These are phyloP conservation scores for Scytalopus superciliaris DNA, from an alignment of 2,113 vertebrate species.

Conservation along the genomic window DNA sequence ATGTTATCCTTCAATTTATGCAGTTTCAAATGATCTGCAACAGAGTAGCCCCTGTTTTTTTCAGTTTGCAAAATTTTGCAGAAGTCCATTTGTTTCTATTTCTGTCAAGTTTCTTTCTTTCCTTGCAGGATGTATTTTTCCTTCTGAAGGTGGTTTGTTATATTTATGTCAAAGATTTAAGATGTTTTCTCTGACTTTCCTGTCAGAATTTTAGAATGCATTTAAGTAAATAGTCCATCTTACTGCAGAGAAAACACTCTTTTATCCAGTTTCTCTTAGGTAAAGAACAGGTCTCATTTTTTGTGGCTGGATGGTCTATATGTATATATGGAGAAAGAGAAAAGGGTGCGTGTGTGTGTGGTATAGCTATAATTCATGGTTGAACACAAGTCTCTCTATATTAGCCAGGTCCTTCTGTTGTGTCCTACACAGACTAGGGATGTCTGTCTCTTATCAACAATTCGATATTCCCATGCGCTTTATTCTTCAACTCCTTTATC, in stretches of 20 bases:
- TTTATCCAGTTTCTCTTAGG: neutral
- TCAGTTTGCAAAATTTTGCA: neutral
- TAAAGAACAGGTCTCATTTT: neutral
- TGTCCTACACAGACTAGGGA: neutral
- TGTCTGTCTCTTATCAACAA: neutral
- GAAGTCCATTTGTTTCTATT: neutral
- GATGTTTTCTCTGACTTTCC: neutral
- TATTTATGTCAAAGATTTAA: neutral
- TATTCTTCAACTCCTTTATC: neutral
- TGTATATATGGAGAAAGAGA: neutral
- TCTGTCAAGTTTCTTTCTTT: neutral
- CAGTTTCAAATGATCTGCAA: neutral
- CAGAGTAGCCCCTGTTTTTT: neutral
- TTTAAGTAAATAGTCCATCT: neutral
- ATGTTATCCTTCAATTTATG: neutral
- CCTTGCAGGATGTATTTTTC: neutral
- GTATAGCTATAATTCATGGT: neutral
- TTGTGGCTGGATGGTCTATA: neutral
- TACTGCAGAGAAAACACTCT: neutral
- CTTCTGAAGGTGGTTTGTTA: neutral
- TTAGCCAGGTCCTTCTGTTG: neutral
- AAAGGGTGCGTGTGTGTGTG: too few species aligned
- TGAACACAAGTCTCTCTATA: neutral
- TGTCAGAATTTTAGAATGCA: neutral
- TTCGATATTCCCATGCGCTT: neutral